Conservation (phyloP, 64 coral and sea anemone species). For the Porites lutea region DNA sequence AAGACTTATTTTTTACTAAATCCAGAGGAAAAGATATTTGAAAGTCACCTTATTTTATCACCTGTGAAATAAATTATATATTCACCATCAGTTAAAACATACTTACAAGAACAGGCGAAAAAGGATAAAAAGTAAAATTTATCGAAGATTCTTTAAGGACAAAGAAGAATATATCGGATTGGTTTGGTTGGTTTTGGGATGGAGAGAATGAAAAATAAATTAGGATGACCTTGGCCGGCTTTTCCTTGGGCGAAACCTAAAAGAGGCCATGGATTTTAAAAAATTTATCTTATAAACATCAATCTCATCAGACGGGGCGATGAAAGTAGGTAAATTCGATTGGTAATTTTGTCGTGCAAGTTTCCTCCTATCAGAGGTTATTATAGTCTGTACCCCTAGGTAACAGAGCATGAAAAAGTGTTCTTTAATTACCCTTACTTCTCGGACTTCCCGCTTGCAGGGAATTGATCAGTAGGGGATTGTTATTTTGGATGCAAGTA, state of each 20-base stretch:
- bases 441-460: neutral
- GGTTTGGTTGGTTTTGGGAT: too few relatives aligned
- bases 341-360: neutral
- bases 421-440: neutral
- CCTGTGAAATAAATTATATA: neutral
- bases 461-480: neutral
- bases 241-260: too few relatives aligned
- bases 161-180: too few relatives aligned
- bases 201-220: too few relatives aligned
- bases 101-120: neutral
- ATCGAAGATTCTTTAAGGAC: too few relatives aligned
- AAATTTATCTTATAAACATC: too few relatives aligned
- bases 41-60: neutral
- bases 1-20: neutral
- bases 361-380: neutral
- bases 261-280: too few relatives aligned
- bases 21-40: neutral
- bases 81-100: neutral
- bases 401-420: neutral
- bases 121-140: too few relatives aligned
- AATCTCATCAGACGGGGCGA: too few relatives aligned
- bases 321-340: too few relatives aligned
- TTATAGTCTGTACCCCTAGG: neutral
- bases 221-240: too few relatives aligned
- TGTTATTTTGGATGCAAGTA: neutral